Base-by-base conservation (phyloP, 2,888 invertebrate species). In the Erebia ligea region DNA sequence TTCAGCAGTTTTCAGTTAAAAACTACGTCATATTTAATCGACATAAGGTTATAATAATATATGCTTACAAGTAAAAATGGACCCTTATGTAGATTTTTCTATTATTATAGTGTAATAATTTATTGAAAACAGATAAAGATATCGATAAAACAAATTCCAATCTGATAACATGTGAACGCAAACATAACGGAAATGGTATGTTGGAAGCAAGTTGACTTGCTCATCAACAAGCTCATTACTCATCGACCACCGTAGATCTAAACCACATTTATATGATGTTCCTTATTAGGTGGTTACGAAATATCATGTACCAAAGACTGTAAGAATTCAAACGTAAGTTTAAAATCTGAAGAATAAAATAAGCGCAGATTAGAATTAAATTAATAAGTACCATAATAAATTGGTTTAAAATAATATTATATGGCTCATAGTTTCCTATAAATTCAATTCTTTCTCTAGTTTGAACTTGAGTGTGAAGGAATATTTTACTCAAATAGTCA, bases 101-200 rank as follows among this genome's bases (percentile, higher is more conserved):
- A 54, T 54, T 50, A n/a, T 6, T 54, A 17, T 54, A 54, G 2
- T 8, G 52, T 9, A 52, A 17, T 52, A 25, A 21, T 25, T 25
- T 3, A 25, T 48, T 19, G 42, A 61, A 19, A 48, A 62, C 15
- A 19, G 62, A 64, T 54, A 65, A 1, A 21, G 42, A 42, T 65
- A 66, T 25, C 56, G 72, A 72, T 70, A 70, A 73, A 65, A 50
- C 40, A 68, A 68, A 73, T 70, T 73, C 70, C 70, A 54, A 70
- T 70, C 70, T 62, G 73, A 70, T 70, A 73, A 68, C 70, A 42
- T 34, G 50, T 50, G 42, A 66, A 70, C 57, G 68, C 70, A 66
- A 68, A 66, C 70, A 68, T 52, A 68, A 59, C 70, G 73, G 70
- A 70, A 68, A 68, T 63, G 48, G 40, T 70, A 45, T 68, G 64